phyloP scores from a whole-genome alignment of 2,113 vertebrate genomes.

The Apeltes quadracus region DNA sequence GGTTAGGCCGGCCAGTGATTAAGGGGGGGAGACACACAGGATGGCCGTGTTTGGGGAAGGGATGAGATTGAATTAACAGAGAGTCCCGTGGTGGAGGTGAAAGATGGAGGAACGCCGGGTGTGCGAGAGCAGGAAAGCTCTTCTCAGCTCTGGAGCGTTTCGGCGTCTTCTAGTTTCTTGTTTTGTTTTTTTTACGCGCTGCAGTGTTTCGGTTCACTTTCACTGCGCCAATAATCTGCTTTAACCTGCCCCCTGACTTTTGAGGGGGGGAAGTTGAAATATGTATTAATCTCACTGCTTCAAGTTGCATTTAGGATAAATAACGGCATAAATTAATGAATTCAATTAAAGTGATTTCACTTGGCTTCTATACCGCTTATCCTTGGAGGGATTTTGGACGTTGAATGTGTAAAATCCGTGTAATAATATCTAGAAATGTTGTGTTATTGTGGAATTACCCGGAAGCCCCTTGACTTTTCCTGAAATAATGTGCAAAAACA shows the following conservation, averaged over 20 bases:
- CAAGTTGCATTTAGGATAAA: too few species aligned
- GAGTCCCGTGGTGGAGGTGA: conserved; percentile 57
- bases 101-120: conserved; percentile 3
- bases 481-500: conserved; percentile 58
- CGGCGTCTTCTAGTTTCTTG: not conserved
- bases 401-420: conserved; percentile 16
- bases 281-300: too few species aligned
- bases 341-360: too few species aligned
- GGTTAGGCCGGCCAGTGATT: conserved; percentile 69
- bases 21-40: conserved; percentile 46
- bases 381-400: not conserved
- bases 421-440: conserved; percentile 10
- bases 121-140: conserved; percentile 6
- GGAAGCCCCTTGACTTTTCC: conserved; percentile 44
- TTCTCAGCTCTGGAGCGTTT: not conserved
- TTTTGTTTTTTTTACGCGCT: not conserved
- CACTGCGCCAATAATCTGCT: not conserved
- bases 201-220: not conserved
- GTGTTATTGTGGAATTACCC: conserved; percentile 29
- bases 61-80: conserved; percentile 73
- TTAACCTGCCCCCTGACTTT: too few species aligned
- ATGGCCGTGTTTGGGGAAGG: conserved; percentile 67
- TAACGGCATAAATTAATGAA: too few species aligned
- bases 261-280: too few species aligned
- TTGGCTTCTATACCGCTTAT: too few species aligned